Conservation (phyloP, 2,888 invertebrate species). For the Rhagonycha lutea region DNA sequence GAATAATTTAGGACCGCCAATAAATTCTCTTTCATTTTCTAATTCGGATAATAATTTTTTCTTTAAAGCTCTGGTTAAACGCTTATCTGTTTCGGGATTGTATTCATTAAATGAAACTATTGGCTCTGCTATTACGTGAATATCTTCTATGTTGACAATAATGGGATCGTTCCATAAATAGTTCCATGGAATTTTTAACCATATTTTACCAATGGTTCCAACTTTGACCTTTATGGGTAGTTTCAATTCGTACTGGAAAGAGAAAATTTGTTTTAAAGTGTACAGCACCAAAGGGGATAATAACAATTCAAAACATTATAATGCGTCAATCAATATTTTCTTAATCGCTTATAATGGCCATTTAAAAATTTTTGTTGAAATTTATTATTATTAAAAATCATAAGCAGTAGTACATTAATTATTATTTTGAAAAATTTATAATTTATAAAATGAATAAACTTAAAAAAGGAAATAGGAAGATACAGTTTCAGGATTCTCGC, state of each 20-base stretch:
- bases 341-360: no score
- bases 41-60: slow-evolving; percentile 70
- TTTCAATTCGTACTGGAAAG: slow-evolving; percentile 76
- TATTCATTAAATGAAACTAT: slow-evolving; percentile 68
- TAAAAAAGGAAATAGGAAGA: no score
- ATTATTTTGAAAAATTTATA: no score
- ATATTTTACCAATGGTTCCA: slow-evolving; percentile 77
- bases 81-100: slow-evolving; percentile 74
- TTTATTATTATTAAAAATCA: not conserved
- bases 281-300: not conserved
- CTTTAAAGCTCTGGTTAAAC: slow-evolving; percentile 73
- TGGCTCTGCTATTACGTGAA: slow-evolving; percentile 77
- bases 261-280: not conserved
- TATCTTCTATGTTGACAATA: slow-evolving; percentile 74
- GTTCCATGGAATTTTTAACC: slow-evolving; percentile 78
- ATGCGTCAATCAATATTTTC: no score
- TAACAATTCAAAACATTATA: no score
- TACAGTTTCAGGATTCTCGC: not conserved
- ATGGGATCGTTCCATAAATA: slow-evolving; percentile 76
- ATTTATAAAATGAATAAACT: no score
- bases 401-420: not conserved
- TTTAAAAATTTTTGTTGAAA: not conserved
- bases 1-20: slow-evolving; percentile 68
- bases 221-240: slow-evolving; percentile 82
- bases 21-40: slow-evolving; percentile 63